Percentiles rank a stretch among this genome's conserved stretches.
Evolutionary conservation across 2,113 vertebrate species (phyloP).

Genomic region (Sus scrofa): T2T-Sscrofa CM000830.6:14939001-14939500

Average conservation of each 20-base stretch:
- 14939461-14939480: not conserved
- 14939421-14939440: not conserved
- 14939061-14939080: constrained; percentile 22
- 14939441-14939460: not conserved
- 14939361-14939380: not conserved
- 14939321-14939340: not conserved
- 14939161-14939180: not conserved
- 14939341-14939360: not conserved
- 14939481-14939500: not conserved
- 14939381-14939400: not conserved
- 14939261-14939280: not conserved
- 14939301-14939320: not conserved
- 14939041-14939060: constrained; percentile 20
- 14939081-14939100: constrained; percentile 27
- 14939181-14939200: not conserved
- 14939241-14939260: not conserved
- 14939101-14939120: not conserved
- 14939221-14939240: not conserved
- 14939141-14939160: constrained; percentile 4
- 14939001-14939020: not conserved
- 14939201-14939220: constrained; percentile 14
- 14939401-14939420: not conserved
- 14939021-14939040: constrained; percentile 8
- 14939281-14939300: not conserved
- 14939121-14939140: not conserved